Evolutionary conservation across 1,140 invertebrate species (phyloP).

Genomic region (Drosophila watanabei): DNA sequence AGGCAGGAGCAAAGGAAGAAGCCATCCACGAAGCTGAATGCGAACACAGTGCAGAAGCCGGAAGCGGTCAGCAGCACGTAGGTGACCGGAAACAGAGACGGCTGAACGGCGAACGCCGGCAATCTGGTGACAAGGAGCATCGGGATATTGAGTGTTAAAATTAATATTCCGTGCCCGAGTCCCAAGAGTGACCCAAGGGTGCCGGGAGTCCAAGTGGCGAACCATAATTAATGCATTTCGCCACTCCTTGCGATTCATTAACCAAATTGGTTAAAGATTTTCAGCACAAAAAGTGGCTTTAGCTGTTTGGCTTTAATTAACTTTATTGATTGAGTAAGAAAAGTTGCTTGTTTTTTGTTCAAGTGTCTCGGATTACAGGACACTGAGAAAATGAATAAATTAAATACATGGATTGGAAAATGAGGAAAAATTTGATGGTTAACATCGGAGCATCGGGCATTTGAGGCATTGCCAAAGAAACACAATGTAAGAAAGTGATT

Average conservation of each 20-base stretch:
- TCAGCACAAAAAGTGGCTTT: not conserved
- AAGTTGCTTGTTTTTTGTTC: not conserved
- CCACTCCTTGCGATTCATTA: conserved; percentile 12
- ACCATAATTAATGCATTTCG: conserved; percentile 20
- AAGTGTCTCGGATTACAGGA: not conserved
- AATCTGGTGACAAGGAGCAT: conserved; percentile 24
- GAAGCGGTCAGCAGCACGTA: conserved; percentile 70
- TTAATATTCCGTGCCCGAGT: conserved; percentile 9
- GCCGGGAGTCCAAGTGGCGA: not conserved
- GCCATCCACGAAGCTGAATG: conserved; percentile 76
- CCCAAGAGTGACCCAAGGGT: conserved; percentile 12
- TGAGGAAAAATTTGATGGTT: not conserved
- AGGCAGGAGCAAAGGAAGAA: conserved; percentile 78
- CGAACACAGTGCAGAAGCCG: conserved; percentile 73
- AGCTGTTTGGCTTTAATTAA: not conserved
- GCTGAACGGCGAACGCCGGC: conserved; percentile 50
- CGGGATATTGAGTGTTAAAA: conserved; percentile 3
- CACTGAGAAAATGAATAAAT: not conserved
- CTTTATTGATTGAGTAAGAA: conserved; percentile 6
- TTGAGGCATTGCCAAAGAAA: not conserved
- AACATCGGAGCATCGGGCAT: not conserved
- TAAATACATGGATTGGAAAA: fast-evolving
- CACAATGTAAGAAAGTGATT: not conserved
- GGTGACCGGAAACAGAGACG: conserved; percentile 60
- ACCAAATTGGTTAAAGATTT: conserved; percentile 26